Base-by-base conservation (phyloP, 2,113 vertebrate species). In the Seriola aureovittata region DNA sequence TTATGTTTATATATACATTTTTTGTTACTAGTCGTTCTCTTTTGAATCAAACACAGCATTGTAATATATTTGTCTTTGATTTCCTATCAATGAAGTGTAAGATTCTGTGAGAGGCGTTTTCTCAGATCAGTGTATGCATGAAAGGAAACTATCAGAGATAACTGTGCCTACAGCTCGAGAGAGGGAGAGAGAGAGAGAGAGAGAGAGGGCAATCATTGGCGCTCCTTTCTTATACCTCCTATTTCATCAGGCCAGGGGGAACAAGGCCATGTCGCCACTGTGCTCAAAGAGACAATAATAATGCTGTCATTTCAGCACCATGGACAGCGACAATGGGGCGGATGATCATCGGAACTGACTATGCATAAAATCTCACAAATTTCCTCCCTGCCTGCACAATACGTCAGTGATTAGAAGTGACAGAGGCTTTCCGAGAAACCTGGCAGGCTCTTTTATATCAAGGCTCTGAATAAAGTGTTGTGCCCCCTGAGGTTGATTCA, bases 331-430 rank as follows among this genome's bases (percentile, higher is more conserved):
- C 91, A 91, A 88, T 78, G 34, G 75, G 57, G 60, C 60, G 71
- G 82, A 86, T 78, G 80, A 90, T 90, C 90, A 94, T 93, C 59
- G 60, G 86, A 94, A 93, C 71, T 85, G 93, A 93, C 92, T 93
- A 64, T 86, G 92, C 93, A 93, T 93, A 89, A 94, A 94, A 93
- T 91, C 78, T 75, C 65, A 76, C 90, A 91, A 77, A 87, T 91
- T 66, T 91, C 60, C 81, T 81, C 81, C 66, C 64, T 84, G 79
- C 75, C 68, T 85, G 85, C 71, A 79, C 87, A 87, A 90, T 86
- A 64, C 36, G 36, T 73, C 84, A 25, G 79, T 85, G 89, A 95
- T 92, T 90, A 91, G 72, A 92, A 87, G 89, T 71, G 91, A 94
- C 86, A 88, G 88, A 63, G 71, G 81, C 80, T 85, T 91, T 84